A percentile compares a stretch with the other conserved stretches of the same genome.
Evolutionary conservation across 2,797 vertebrate species (phyloP).

Genomic region (Lepilemur septentrionalis): DNA sequence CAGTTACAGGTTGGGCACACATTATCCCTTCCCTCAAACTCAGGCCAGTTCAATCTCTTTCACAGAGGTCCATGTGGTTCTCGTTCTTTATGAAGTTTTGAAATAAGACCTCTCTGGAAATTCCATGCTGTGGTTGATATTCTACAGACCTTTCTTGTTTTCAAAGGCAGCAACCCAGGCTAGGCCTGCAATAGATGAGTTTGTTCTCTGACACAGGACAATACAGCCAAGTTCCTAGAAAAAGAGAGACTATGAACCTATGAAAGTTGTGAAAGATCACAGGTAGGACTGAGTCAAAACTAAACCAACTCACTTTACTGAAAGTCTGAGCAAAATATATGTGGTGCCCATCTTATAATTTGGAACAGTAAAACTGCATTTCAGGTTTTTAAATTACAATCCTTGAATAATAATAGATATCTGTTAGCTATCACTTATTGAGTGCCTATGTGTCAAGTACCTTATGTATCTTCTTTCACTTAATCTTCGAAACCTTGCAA

Average conservation of each 20-base stretch:
- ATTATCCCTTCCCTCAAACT: background rate
- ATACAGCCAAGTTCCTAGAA: conserved; percentile 40
- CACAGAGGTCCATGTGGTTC: background rate
- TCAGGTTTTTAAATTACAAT: background rate
- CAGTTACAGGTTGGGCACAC: conserved; percentile 20
- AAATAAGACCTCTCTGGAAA: background rate
- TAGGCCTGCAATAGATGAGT: background rate
- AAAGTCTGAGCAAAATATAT: background rate
- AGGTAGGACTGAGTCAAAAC: background rate
- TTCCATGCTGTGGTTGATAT: conserved; percentile 14
- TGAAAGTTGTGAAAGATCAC: background rate
- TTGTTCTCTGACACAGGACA: conserved; percentile 26
- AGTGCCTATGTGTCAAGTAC: background rate
- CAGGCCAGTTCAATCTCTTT: background rate
- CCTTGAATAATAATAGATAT: background rate
- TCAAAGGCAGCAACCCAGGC: conserved; percentile 12
- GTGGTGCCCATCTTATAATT: background rate
- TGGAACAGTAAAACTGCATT: background rate
- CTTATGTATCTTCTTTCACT: background rate
- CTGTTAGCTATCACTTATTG: background rate
- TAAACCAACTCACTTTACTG: background rate
- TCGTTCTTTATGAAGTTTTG: background rate
- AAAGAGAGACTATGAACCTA: conserved; percentile 26
- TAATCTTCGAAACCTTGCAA: background rate
- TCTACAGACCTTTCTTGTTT: background rate